phyloP scores from a whole-genome alignment of 2,797 vertebrate species.

The Pseudopleuronectes americanus region DNA sequence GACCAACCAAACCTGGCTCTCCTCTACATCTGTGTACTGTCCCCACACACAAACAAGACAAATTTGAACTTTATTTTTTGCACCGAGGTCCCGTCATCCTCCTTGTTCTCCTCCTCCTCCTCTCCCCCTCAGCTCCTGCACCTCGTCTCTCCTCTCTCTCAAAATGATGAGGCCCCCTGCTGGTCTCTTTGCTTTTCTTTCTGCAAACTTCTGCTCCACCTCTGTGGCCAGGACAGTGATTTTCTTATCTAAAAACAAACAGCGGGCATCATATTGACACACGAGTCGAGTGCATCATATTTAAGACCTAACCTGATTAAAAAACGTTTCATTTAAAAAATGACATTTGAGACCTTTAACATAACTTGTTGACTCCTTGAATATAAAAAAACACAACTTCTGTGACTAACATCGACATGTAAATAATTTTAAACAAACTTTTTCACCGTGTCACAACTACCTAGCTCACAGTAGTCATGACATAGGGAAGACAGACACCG shows the following conservation, averaged over 20 bases:
- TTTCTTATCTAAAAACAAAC: constrained; percentile 56
- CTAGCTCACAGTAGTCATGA: no score
- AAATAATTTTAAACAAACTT: no score
- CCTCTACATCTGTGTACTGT: constrained; percentile 84
- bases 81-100: constrained; percentile 26
- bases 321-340: no score
- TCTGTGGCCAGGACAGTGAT: constrained; percentile 67
- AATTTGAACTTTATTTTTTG: no score
- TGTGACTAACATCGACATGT: no score
- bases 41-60: neutral
- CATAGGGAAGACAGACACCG: no score
- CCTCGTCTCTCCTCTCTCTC: constrained; percentile 65
- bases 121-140: constrained; percentile 79
- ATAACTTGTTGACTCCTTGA: no score
- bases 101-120: neutral
- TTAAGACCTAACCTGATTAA: no score
- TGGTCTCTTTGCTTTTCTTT: constrained; percentile 67
- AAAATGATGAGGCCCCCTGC: constrained; percentile 75
- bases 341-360: no score
- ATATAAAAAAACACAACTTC: no score
- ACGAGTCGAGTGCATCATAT: neutral
- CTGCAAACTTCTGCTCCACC: constrained; percentile 73
- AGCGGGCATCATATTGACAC: neutral
- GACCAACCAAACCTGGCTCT: constrained; percentile 86
- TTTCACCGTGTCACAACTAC: no score